Evolutionary conservation across 1,140 invertebrate species (phyloP), one percentile per base, ranked within the genome.

Genomic region (Drosophila kanapiae): DNA sequence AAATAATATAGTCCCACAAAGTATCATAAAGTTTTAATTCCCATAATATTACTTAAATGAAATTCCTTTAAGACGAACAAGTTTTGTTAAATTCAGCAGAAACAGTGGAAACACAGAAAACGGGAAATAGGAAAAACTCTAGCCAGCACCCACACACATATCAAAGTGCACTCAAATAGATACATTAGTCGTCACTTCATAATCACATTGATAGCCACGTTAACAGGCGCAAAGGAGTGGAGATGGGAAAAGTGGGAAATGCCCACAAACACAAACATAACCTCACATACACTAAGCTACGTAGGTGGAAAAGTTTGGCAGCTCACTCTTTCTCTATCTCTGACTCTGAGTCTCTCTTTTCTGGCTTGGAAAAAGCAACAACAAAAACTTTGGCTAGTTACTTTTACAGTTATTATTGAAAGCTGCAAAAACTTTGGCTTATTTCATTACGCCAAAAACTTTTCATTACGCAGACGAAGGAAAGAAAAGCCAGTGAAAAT

Each of bases 361-460:
- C 16, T 18, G 33, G 7, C 57, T 35, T 49, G 8, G n/a, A 23
- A 18, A n/a, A 33, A 13, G 51, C 38, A 54, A 59, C 54, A 54
- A 71, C 58, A 43, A 49, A 87, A 88, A 88, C 65, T 88, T 87
- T 90, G 54, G 77, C 80, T 90, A 90, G 80, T 78, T 90, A 88
- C 84, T 88, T 88, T 88, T 84, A 81, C 84, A 87, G 84, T 87
- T 87, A 87, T 87, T 87, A 87, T 87, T 87, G 84, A 87, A 88
- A 81, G 84, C 84, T 88, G 84, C 72, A 88, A 84, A 81, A 87
- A 84, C 78, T 87, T 87, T 84, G 84, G 84, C 84, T 87, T 87
- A 87, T 87, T 87, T 87, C 84, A 87, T 87, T 87, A 87, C 80
- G 84, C 84, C 74, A 77, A 87, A 56, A 87, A 87, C 84, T 87